Conservation (phyloP, 2,888 invertebrate species). For the Nephrotoma guestfalica region DNA sequence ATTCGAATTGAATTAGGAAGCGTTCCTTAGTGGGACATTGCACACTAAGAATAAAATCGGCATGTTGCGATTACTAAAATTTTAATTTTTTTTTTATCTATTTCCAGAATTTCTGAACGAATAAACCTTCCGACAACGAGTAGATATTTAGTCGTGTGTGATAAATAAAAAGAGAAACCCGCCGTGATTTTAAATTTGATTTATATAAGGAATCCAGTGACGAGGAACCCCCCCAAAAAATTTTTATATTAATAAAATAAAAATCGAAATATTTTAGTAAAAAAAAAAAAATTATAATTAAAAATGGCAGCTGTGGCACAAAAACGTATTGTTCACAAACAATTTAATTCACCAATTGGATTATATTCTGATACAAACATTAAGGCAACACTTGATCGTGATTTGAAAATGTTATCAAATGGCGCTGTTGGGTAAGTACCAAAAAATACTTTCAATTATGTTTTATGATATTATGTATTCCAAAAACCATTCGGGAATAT, state of each 20-base stretch:
- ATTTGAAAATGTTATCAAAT: slow-evolving; percentile 59
- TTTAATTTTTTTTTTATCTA: background rate
- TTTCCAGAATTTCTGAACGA: background rate
- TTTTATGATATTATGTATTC: background rate
- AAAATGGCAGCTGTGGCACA: slow-evolving; percentile 52
- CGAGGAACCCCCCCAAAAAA: background rate
- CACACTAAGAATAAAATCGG: background rate
- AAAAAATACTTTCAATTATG: background rate
- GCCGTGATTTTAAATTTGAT: background rate
- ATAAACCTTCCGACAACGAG: background rate
- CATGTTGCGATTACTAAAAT: background rate
- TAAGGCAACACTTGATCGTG: slow-evolving; percentile 63
- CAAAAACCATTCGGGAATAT: background rate
- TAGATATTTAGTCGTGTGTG: background rate
- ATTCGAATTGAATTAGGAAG: background rate
- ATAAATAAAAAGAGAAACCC: background rate
- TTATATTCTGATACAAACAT: slow-evolving; percentile 70
- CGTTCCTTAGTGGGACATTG: background rate
- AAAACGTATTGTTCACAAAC: slow-evolving; percentile 66
- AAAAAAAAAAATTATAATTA: slow-evolving; percentile 19
- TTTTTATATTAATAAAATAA: background rate
- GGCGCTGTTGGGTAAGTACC: slow-evolving; percentile 63
- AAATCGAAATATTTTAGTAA: slow-evolving; percentile 4
- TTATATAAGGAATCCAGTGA: background rate
- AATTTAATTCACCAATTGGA: slow-evolving; percentile 80